A percentile compares a stretch with the other conserved stretches of the same genome.
These are phyloP conservation scores for Numida meleagris DNA, from an alignment of 2,113 vertebrate species.

Conservation along the genomic window DNA sequence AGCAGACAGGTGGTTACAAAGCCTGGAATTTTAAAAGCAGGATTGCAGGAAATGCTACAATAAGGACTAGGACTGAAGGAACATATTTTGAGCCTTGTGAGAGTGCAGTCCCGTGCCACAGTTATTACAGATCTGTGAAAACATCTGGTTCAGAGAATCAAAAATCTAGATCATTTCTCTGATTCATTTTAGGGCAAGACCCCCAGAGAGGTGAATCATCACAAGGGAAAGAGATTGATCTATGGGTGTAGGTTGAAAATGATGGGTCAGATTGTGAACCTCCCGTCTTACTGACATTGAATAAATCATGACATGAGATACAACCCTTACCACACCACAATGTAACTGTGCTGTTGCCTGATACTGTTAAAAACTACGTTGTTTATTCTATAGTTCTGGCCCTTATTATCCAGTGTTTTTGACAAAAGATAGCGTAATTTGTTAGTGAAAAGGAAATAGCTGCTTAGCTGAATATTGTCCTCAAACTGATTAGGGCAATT, in stretches of 20 bases:
- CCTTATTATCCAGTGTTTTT: background rate
- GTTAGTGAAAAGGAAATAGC: background rate
- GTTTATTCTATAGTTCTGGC: background rate
- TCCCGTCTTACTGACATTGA: background rate
- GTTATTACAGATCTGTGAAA: background rate
- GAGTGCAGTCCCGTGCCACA: background rate
- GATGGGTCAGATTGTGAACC: background rate
- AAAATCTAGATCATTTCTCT: background rate
- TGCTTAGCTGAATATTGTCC: background rate
- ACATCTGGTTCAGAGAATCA: background rate
- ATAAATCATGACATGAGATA: background rate
- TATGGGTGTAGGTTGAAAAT: background rate
- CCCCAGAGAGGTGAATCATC: background rate
- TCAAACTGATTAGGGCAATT: background rate
- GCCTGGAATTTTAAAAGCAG: background rate
- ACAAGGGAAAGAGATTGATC: background rate
- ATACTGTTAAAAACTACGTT: background rate
- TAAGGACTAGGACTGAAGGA: background rate
- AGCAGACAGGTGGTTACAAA: background rate
- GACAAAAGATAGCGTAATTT: background rate
- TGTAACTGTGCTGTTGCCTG: background rate
- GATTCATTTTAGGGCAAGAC: background rate
- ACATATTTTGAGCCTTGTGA: background rate
- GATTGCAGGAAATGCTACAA: background rate
- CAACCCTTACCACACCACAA: background rate